Conservation (phyloP, 2,113 vertebrate species). For the Daboia siamensis region DNA sequence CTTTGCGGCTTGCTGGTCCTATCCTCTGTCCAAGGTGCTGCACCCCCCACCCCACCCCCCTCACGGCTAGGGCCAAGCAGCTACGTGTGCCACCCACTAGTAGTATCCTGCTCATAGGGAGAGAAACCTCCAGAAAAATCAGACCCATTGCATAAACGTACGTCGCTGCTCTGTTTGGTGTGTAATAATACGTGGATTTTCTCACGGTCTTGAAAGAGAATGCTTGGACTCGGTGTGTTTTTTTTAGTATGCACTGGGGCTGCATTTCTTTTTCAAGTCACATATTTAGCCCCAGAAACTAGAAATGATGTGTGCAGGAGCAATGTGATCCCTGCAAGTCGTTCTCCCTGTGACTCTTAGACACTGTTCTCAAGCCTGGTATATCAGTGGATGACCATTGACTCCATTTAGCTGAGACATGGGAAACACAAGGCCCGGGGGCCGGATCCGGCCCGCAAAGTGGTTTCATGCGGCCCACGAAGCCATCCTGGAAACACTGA, state of each 20-base stretch:
- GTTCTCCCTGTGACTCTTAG: background rate
- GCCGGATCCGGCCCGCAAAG: too few species aligned
- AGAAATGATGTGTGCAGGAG: too few species aligned
- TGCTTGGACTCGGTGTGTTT: background rate
- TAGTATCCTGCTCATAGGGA: background rate
- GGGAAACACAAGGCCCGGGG: too few species aligned
- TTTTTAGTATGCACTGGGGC: background rate
- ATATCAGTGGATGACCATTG: background rate
- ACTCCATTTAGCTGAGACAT: background rate
- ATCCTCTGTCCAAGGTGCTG: background rate
- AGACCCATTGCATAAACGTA: background rate
- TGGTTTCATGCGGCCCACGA: too few species aligned
- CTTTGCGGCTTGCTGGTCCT: slow-evolving; percentile 42
- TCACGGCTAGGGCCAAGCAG: background rate
- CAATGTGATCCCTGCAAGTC: background rate
- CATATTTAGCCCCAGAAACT: background rate
- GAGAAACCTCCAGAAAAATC: background rate
- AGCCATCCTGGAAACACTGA: too few species aligned
- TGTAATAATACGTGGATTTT: background rate
- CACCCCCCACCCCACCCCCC: background rate
- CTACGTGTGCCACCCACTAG: too few species aligned
- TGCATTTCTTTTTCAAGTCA: background rate
- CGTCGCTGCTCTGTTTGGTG: background rate
- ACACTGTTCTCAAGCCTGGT: background rate
- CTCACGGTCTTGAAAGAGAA: background rate